Base-by-base conservation (phyloP, 2,888 invertebrate species). In the Pycnomerus fuliginosus region DNA sequence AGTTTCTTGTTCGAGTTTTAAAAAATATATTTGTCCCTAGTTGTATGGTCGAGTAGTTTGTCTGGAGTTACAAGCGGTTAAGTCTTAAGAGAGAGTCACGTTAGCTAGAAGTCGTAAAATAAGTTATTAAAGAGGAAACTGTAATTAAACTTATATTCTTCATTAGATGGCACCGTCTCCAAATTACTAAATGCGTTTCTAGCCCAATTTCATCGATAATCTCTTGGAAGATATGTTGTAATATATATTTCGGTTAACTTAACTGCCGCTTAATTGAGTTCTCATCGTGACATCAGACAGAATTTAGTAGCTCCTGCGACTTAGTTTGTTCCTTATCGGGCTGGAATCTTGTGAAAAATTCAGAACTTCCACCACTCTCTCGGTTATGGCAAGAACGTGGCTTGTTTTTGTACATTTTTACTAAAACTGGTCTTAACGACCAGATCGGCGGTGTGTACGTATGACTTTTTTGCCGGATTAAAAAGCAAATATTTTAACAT, bases 191-290 rank as follows among this genome's bases (percentile, higher is more conserved):
- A 44, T 36, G 28, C 28, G 39, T 40, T 48, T 44, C 44, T 48
- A 41, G 33, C 42, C 49, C 45, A 45, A 49, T 49, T 49, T 42
- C 38, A 38, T 42, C 40, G 48, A 48, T 48, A 48, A 48, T 48
- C 40, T 29, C 22, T 32, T 33, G 38, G 30, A 27, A 35, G 40
- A 35, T 40, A 40, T 36, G 45, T 46, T 46, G 38, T 42, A 42
- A 30, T 42, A 36, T 38, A 38, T 42, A 42, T 25, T 29, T 35
- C 33, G 37, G 40, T 43, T 47, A 43, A n/a, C n/a, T n/a, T n/a
- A n/a, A 38, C 38, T 47, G 29, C 17, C 36, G 33, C 42, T 47
- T 48, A 48, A 48, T 48, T 48, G 48, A 48, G 48, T 43, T 48
- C 48, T 48, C 48, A 48, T 38, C 41, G 46, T 37, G 41, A 45